A percentile compares a stretch with the other conserved stretches of the same genome.
These are phyloP conservation scores for Pycnonotus jocosus DNA, from an alignment of 2,113 vertebrate genomes.

Conservation along the genomic window DNA sequence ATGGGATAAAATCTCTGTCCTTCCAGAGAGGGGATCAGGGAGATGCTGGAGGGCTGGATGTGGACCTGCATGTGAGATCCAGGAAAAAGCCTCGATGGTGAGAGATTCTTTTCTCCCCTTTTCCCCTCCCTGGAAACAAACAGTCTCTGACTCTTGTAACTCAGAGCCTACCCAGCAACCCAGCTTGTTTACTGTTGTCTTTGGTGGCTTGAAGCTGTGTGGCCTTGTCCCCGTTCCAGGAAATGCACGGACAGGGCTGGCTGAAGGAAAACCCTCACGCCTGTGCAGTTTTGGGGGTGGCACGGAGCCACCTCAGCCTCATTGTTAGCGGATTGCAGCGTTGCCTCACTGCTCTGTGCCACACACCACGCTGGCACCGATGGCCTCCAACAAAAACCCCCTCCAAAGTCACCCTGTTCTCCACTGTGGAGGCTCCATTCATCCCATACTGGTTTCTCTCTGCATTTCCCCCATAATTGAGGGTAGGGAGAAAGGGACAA, in stretches of 20 bases:
- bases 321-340: background rate
- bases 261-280: constrained; percentile 32
- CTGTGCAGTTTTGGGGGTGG: constrained; percentile 16
- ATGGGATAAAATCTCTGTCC: background rate
- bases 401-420: background rate
- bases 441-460: background rate
- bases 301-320: constrained; percentile 40
- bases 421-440: background rate
- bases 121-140: background rate
- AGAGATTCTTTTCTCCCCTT: background rate
- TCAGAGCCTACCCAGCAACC: background rate
- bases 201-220: constrained; percentile 51
- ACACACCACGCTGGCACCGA: constrained; percentile 35
- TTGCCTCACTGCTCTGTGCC: constrained; percentile 26
- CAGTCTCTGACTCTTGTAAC: background rate
- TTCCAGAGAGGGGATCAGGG: background rate
- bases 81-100: background rate
- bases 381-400: background rate
- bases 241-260: background rate
- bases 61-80: background rate
- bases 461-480: fast-evolving
- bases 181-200: constrained; percentile 34
- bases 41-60: background rate
- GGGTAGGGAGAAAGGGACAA: background rate
- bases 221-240: constrained; percentile 55